A percentile compares a stretch with the other conserved stretches of the same genome.
These are phyloP conservation scores for Drosophila parthenogenetica DNA, from an alignment of 2,888 invertebrate genomes.

Conservation along the genomic window DNA sequence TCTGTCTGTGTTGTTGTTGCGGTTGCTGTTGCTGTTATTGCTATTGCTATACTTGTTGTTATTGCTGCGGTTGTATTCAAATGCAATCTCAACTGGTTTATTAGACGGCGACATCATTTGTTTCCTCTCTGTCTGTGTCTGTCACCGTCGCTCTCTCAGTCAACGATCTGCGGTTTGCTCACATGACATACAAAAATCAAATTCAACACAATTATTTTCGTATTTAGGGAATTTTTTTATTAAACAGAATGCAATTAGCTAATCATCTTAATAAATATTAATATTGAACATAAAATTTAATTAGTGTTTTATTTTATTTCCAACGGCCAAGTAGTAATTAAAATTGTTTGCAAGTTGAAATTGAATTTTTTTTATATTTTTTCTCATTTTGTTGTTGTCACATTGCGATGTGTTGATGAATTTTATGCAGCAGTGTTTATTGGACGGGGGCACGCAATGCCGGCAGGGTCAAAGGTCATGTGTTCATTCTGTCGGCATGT, in stretches of 20 bases:
- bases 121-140: slow-evolving; percentile 6
- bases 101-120: slow-evolving; percentile 33
- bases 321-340: slow-evolving; percentile 14
- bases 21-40: slow-evolving; percentile 11
- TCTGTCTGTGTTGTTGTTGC: slow-evolving; percentile 29
- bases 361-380: slow-evolving; percentile 3
- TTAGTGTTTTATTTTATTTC: slow-evolving; percentile 17
- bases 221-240: slow-evolving; percentile 11
- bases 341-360: slow-evolving; percentile 4
- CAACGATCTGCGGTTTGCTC: slow-evolving; percentile 45
- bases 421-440: slow-evolving; percentile 44
- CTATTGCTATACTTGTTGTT: slow-evolving; percentile 15
- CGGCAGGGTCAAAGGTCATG: slow-evolving; percentile 70
- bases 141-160: background rate
- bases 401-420: slow-evolving; percentile 26
- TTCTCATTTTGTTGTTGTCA: background rate
- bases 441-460: slow-evolving; percentile 59
- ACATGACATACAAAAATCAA: slow-evolving; percentile 55
- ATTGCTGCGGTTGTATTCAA: slow-evolving; percentile 28
- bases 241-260: slow-evolving; percentile 17
- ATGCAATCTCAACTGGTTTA: slow-evolving; percentile 66
- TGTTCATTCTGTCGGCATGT: slow-evolving; percentile 38
- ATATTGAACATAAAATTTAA: slow-evolving; percentile 39
- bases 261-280: slow-evolving; percentile 4
- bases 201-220: background rate